phyloP scores from a whole-genome alignment of 1,140 invertebrate species.

The Heliconius eleuchia region DNA sequence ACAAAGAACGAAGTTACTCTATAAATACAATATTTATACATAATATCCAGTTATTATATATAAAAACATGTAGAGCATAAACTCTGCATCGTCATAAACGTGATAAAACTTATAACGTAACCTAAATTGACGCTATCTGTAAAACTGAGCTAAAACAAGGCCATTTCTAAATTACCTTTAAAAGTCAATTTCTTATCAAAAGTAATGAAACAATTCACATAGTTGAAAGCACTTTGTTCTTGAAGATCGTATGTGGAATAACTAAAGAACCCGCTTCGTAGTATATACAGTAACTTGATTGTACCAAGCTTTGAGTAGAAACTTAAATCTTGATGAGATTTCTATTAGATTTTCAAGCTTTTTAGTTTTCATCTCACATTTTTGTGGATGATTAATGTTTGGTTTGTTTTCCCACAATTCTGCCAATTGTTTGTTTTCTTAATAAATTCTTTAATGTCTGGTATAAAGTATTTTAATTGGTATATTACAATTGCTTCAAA shows the following conservation, averaged over 20 bases:
- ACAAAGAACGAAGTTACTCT: too few relatives aligned
- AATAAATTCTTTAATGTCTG: not conserved
- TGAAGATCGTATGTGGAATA: conserved; percentile 34
- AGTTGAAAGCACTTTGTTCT: conserved; percentile 25
- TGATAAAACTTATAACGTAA: not conserved
- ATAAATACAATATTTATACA: too few relatives aligned
- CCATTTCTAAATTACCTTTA: conserved; percentile 8
- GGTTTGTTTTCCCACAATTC: not conserved
- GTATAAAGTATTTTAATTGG: not conserved
- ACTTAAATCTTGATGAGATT: conserved; percentile 38
- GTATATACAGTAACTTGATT: conserved; percentile 30
- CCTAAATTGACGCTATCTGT: conserved; percentile 3
- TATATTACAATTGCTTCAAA: not conserved
- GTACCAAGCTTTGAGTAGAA: conserved; percentile 31
- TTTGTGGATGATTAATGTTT: not conserved
- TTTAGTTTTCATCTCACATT: conserved; percentile 8
- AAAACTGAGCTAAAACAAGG: not conserved
- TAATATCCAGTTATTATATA: too few relatives aligned
- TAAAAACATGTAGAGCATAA: not conserved
- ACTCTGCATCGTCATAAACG: not conserved
- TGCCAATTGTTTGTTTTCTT: not conserved
- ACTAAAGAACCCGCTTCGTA: conserved; percentile 20
- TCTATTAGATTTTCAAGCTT: conserved; percentile 35
- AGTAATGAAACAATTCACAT: conserved; percentile 29
- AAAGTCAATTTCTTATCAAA: conserved; percentile 20